Evolutionary conservation across 2,888 invertebrate species (phyloP).

Genomic region (Azorinus chamasolen): DNA sequence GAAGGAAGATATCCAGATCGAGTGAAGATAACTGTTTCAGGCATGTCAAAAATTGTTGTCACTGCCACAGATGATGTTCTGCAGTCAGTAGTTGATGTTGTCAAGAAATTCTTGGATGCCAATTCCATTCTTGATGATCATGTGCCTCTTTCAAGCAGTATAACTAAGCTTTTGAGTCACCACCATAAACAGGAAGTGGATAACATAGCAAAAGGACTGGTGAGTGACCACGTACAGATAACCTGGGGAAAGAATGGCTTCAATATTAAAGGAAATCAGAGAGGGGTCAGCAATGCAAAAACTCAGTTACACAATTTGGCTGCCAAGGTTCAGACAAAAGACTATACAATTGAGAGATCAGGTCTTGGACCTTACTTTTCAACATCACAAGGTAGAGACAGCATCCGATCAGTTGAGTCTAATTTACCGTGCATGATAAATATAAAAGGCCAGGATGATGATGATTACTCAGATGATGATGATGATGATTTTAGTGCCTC

Average conservation of each 20-base stretch:
- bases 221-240: slow-evolving; percentile 33
- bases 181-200: slow-evolving; percentile 44
- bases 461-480: slow-evolving; percentile 14
- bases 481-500: not conserved
- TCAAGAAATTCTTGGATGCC: slow-evolving; percentile 43
- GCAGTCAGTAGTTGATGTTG: slow-evolving; percentile 18
- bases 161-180: slow-evolving; percentile 44
- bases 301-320: slow-evolving; percentile 11
- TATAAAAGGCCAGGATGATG: not conserved
- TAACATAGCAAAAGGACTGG: slow-evolving; percentile 24
- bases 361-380: slow-evolving; percentile 40
- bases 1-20: slow-evolving; percentile 11
- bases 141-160: slow-evolving; percentile 22
- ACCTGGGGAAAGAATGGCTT: slow-evolving; percentile 9
- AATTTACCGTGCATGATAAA: slow-evolving; percentile 11
- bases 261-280: slow-evolving; percentile 30
- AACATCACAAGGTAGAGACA: slow-evolving; percentile 25
- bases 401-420: slow-evolving; percentile 17
- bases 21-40: not conserved
- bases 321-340: slow-evolving; percentile 12
- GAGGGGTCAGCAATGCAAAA: slow-evolving; percentile 19
- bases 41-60: slow-evolving; percentile 6
- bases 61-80: slow-evolving; percentile 45
- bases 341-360: slow-evolving; percentile 29
- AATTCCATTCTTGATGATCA: slow-evolving; percentile 47